Evolutionary conservation across 2,888 invertebrate species (phyloP), one percentile per base, ranked within the genome.

Genomic region (Drosophila algonquin): DNA sequence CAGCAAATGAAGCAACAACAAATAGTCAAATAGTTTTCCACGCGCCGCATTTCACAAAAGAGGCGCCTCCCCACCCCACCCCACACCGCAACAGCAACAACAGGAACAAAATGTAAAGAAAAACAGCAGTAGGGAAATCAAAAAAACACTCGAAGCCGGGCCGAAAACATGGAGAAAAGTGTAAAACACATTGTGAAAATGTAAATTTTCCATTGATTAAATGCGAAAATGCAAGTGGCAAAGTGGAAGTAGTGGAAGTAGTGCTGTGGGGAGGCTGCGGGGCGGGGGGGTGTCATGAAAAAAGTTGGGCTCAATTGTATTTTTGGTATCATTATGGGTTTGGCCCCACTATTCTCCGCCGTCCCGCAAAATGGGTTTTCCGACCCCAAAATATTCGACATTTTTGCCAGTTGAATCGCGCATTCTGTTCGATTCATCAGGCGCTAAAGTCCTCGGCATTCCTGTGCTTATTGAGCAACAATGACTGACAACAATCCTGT

Each of bases 171-270:
- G 73, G 51, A 57, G 77, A 87, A 85, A 87, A 85, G 63, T 87
- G 88, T 82, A 85, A 81, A 85, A 87, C 82, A 79, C 86, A 87
- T 83, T 85, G 86, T 51, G 77, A 79, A 83, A 85, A 85, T 83
- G 82, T 75, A 72, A 73, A 85, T 68, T 74, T 79, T 63, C 70
- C 73, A 79, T 81, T 87, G 85, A 83, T 79, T 83, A 87, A 75
- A 76, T 67, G 73, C 71, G 52, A 76, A 72, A 77, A 63, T 52
- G 63, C 63, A 64, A 64, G 63, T 69, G 72, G 46, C 35, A 10
- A 40, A 54, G 53, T 40, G 63, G 40, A 9, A 10, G 21, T 6
- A 6, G 27, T 7, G 30, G 24, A 24, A 24, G 24, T 3, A 21
- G 24, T 24, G 6, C 4, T 24, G 8, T 12, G 32, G 18, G 44